phyloP scores from a whole-genome alignment of 2,113 vertebrate species.

The Hyperopisus bebe region DNA sequence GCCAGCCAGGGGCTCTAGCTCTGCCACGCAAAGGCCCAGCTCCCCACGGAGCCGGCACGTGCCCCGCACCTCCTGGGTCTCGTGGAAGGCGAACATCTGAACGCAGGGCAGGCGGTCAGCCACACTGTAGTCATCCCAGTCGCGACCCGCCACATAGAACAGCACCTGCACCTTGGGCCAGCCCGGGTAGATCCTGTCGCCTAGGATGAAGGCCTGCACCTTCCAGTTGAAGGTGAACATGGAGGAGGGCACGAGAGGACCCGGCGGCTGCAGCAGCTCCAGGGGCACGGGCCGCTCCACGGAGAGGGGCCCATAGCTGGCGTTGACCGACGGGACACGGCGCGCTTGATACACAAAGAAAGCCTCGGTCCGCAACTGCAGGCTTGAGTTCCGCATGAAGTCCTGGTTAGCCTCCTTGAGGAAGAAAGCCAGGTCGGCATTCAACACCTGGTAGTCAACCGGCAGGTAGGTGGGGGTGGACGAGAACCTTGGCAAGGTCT shows the following conservation, averaged over 20 bases:
- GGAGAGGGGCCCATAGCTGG: slow-evolving; percentile 80
- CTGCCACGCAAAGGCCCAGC: slow-evolving; percentile 78
- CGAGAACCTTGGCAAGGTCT: slow-evolving; percentile 70
- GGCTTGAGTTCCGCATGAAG: slow-evolving; percentile 78
- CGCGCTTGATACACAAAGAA: slow-evolving; percentile 80
- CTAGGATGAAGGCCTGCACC: slow-evolving; percentile 76
- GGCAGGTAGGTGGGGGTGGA: slow-evolving; percentile 83
- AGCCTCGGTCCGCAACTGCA: slow-evolving; percentile 72
- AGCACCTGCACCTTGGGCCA: slow-evolving; percentile 81
- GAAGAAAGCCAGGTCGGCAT: slow-evolving; percentile 74
- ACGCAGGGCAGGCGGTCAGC: slow-evolving; percentile 78
- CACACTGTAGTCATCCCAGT: slow-evolving; percentile 77
- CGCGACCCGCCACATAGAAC: slow-evolving; percentile 78
- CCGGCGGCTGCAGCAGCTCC: slow-evolving; percentile 64
- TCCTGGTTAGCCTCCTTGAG: slow-evolving; percentile 83
- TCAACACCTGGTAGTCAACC: slow-evolving; percentile 75
- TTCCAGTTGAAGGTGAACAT: slow-evolving; percentile 80
- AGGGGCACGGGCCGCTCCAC: slow-evolving; percentile 70
- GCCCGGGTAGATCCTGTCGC: slow-evolving; percentile 64
- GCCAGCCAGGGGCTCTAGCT: slow-evolving; percentile 71
- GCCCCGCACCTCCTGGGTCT: slow-evolving; percentile 79
- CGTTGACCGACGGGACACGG: slow-evolving; percentile 67
- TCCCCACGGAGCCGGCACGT: slow-evolving; percentile 72
- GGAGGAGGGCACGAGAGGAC: slow-evolving; percentile 55
- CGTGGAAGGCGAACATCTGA: slow-evolving; percentile 81